Base-by-base conservation (phyloP, 1,140 invertebrate species). In the Cephus cinctus region DNA sequence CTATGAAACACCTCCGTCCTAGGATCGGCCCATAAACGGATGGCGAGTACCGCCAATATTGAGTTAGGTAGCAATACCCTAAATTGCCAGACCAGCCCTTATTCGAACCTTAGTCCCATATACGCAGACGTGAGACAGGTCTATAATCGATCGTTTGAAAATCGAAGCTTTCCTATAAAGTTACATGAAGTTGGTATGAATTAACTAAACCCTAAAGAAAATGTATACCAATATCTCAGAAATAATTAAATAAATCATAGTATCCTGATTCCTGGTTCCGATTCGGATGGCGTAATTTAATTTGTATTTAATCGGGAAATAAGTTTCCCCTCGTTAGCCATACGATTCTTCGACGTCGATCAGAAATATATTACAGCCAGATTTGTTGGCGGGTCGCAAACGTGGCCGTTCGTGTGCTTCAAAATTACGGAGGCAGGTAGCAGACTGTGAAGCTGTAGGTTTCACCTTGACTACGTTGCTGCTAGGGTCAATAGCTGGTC, bases 21-120 rank as follows among this genome's bases (percentile, higher is more conserved):
- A 47, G 43, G 53, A 62, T 61, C 57, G 57, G 42, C 58, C 54
- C 57, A 69, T 70, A 68, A 67, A 61, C 52, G 54, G 49, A 54
- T 43, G 52, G 47, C 48, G 53, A 69, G 54, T 61, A 57, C 52
- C 55, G 44, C 58, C 57, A 61, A 68, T 66, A 65, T 70, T 61
- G 58, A 63, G 61, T 69, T 63, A 64, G 54, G 47, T 52, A 54
- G 54, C 60, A 61, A 61, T 63, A 61, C 56, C 50, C 58, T 63
- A 62, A 64, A 67, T 67, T 65, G 58, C 52, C 22, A 34, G 49
- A 47, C 39, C 47, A 20, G 40, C 48, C 43, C 41, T n/a, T n/a
- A n/a, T n/a, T n/a, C n/a, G n/a, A n/a, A n/a, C n/a, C n/a, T n/a
- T n/a, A n/a, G n/a, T n/a, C n/a, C n/a, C n/a, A n/a, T n/a, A n/a